These are phyloP conservation scores for Phataginus tetradactyla DNA, from an alignment of 2,797 vertebrate species.

Conservation along the genomic window DNA sequence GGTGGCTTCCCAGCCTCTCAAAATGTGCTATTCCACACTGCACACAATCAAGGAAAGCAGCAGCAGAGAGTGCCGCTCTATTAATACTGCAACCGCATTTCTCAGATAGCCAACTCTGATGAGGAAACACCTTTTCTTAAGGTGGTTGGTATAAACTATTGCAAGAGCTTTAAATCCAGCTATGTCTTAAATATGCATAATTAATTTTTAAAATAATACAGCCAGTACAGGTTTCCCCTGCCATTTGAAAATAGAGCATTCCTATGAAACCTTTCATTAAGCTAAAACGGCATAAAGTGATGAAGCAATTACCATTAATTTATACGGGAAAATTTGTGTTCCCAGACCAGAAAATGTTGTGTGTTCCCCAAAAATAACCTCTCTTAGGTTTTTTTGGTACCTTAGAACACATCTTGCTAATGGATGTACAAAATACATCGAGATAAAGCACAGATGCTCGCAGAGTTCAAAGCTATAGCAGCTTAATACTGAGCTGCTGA, in stretches of 20 bases:
- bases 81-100: not conserved
- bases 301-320: not conserved
- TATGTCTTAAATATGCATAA: not conserved
- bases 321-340: not conserved
- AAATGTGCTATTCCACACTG: not conserved
- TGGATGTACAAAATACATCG: not conserved
- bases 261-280: not conserved
- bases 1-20: not conserved
- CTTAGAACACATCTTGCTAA: not conserved
- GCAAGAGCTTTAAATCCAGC: not conserved
- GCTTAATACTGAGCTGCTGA: not conserved
- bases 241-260: not conserved
- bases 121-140: not conserved
- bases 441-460: not conserved
- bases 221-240: not conserved
- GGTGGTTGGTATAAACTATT: not conserved
- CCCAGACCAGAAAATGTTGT: not conserved
- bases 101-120: not conserved
- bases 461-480: not conserved
- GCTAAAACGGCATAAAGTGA: not conserved
- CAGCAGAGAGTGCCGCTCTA: not conserved
- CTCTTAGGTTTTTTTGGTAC: not conserved
- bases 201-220: not conserved
- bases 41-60: not conserved
- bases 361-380: not conserved